Evolutionary conservation across 2,888 invertebrate species (phyloP).

Genomic region (Catocala nupta): DNA sequence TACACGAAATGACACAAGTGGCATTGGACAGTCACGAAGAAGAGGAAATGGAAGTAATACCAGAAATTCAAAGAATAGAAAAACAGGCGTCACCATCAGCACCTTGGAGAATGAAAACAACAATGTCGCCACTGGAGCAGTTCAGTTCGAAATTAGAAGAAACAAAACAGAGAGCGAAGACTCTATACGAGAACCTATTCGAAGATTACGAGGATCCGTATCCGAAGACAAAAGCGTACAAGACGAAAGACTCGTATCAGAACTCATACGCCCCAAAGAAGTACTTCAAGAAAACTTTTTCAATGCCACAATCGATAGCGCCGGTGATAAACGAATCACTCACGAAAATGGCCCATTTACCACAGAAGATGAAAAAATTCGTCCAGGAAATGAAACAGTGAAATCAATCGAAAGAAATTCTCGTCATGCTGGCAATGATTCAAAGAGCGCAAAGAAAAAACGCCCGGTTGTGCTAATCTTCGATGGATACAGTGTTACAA

Average conservation of each 20-base stretch:
- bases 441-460: conserved; percentile 53
- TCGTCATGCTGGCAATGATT: conserved; percentile 42
- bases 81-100: conserved; percentile 42
- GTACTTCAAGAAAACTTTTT: conserved; percentile 69
- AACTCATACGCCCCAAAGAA: conserved; percentile 68
- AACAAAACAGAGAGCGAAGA: conserved; percentile 75
- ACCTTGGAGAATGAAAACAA: conserved; percentile 53
- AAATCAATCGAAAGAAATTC: conserved; percentile 49
- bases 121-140: conserved; percentile 62
- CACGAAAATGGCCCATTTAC: conserved; percentile 75
- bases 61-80: conserved; percentile 55
- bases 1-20: conserved; percentile 80
- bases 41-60: conserved; percentile 59
- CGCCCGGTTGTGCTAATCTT: conserved; percentile 72
- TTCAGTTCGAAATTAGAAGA: conserved; percentile 72
- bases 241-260: conserved; percentile 48
- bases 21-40: conserved; percentile 69
- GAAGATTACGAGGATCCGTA: conserved; percentile 74
- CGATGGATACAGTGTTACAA: conserved; percentile 81
- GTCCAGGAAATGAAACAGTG: conserved; percentile 76
- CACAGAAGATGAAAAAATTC: conserved; percentile 76
- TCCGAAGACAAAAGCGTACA: conserved; percentile 61
- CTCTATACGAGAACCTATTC: conserved; percentile 74
- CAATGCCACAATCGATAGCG: conserved; percentile 69
- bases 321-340: conserved; percentile 79